A percentile compares a stretch with the other conserved stretches of the same genome.
Conservation (phyloP, 2,888 invertebrate genomes). For the Lumbricus terrestris region DNA sequence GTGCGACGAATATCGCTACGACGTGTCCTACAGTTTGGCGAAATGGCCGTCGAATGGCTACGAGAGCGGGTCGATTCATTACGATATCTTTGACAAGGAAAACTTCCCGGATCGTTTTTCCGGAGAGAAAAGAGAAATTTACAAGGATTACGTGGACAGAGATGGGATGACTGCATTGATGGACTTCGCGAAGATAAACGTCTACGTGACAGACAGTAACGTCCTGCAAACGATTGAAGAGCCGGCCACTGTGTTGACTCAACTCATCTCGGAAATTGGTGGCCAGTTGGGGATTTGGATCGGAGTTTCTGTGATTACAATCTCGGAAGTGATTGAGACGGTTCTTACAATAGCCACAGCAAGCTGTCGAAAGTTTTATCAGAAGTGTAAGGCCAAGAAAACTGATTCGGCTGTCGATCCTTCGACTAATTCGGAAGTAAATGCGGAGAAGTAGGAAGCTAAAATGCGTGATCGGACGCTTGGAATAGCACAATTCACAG, state of each 20-base stretch:
- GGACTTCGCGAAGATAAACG: background rate
- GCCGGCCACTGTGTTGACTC: background rate
- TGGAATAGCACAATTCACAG: too few species aligned
- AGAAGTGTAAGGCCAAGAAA: background rate
- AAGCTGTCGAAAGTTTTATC: background rate
- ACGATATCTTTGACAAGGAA: slow-evolving; percentile 35
- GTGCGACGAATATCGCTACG: slow-evolving; percentile 38
- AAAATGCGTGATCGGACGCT: too few species aligned
- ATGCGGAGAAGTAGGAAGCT: too few species aligned
- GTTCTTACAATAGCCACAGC: background rate
- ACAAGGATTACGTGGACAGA: background rate
- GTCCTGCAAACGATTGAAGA: background rate
- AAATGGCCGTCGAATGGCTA: slow-evolving; percentile 40
- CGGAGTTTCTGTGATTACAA: slow-evolving; percentile 6
- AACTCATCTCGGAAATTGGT: background rate
- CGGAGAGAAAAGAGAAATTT: background rate
- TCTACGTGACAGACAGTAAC: background rate
- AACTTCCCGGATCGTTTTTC: slow-evolving; percentile 31
- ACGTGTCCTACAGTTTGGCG: slow-evolving; percentile 38
- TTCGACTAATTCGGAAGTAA: background rate
- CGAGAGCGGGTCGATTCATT: slow-evolving; percentile 36
- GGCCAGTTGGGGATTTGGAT: background rate
- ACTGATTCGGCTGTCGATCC: background rate
- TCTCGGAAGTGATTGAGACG: background rate
- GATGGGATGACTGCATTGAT: background rate